Evolutionary conservation across 2,797 vertebrate species (phyloP), one percentile per base, ranked within the genome.

Genomic region (Apogon hyalosoma): DNA sequence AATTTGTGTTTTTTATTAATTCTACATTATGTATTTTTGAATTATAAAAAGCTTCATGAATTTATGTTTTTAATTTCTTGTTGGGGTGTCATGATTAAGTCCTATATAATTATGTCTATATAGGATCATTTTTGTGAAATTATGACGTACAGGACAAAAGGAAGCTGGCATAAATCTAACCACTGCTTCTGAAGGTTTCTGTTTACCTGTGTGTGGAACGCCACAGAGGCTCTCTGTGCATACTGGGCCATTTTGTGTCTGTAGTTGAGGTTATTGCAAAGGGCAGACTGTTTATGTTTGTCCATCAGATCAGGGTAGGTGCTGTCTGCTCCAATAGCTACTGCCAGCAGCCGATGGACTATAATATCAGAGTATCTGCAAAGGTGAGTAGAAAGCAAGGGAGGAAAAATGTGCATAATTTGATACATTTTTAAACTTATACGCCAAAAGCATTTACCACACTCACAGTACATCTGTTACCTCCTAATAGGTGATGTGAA

Each of bases 171-270:
- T 10, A 38, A 15, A 41, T 60, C 7, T 51, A 16, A 31, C 6
- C 39, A 47, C 8, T 41, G 39, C 16, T 6, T 50, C 11, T n/a
- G 33, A 1, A 3, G 2, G n/a, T 21, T 0, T 53, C 70, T 16
- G 43, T 49, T 75, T 69, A 93, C 92, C 95, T 99, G 97, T 1
- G 97, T 99, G 79, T 99, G 96, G 92, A 97, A 98, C 21, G 96
- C 94, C 46, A 99, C 96, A 1, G 98, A 99, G 0, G 97, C 93
- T 61, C 98, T 94, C 63, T 99, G 98, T 3, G 98, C 97, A 0
- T 99, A 99, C 10, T 99, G 98, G 70, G 98, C 90, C 98, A 99
- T 99, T 92, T 98, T 99, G 79, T 99, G 98, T 66, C 97, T 93
- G 88, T 96, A 99, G 90, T 99, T 99, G 77, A 99, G 96, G 86